Percentiles rank a stretch among this genome's conserved stretches.
Evolutionary conservation across 92 coral and sea anemone species (phyloP).

Genomic region (Montipora capitata): DNA sequence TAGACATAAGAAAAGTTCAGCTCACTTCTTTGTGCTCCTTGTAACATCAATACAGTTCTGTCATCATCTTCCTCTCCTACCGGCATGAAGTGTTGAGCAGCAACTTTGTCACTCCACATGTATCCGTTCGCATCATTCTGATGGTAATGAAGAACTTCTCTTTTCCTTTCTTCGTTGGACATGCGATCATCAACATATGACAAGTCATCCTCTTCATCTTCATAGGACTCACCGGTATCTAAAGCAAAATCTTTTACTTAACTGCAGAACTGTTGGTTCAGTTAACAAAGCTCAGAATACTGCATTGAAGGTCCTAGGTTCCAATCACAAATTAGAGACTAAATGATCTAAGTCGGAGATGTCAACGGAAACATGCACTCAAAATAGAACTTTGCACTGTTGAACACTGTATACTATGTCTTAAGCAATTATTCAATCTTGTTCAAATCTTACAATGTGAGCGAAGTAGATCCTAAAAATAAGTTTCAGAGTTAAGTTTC

Average conservation of each 20-base stretch:
- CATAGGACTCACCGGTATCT: conserved; percentile 92
- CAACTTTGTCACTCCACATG: conserved; percentile 16
- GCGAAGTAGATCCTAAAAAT: too few species aligned
- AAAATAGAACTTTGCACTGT: too few species aligned
- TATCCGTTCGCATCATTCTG: conserved; percentile 13
- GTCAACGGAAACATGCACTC: too few species aligned
- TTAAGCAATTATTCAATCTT: too few species aligned
- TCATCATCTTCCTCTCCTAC: conserved; percentile 54
- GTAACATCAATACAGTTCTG: conserved; percentile 40
- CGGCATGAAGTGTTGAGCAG: conserved; percentile 48
- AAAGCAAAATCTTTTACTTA: background rate
- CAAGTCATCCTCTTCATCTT: conserved; percentile 81
- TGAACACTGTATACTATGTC: too few species aligned
- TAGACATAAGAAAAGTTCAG: background rate
- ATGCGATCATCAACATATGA: conserved; percentile 75
- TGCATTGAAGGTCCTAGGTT: too few species aligned
- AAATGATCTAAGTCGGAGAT: too few species aligned
- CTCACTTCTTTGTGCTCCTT: conserved; percentile 57
- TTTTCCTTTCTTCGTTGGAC: conserved; percentile 25
- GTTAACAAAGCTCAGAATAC: too few species aligned
- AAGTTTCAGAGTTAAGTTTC: too few species aligned
- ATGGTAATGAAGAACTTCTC: conserved; percentile 36
- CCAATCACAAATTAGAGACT: too few species aligned
- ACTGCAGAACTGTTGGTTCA: conserved; percentile 52
- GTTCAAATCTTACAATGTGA: too few species aligned